Evolutionary conservation across 1,140 invertebrate species (phyloP).

Genomic region (Sycophila sp.): DNA sequence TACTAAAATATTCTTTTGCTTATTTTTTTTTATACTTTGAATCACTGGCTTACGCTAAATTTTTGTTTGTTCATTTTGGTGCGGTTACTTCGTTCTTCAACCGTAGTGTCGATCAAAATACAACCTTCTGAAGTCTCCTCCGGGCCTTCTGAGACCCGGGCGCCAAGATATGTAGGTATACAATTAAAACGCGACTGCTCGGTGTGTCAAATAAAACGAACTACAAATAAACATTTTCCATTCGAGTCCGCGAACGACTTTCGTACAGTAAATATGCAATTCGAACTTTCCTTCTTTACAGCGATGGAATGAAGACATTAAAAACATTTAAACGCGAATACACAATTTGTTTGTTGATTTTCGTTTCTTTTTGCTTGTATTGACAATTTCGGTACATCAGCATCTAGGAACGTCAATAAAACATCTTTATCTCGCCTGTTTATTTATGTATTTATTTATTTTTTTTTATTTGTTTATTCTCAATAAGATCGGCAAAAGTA

Average conservation of each 20-base stretch:
- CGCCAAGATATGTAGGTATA: constrained; percentile 10
- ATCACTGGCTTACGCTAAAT: background rate
- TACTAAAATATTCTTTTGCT: constrained; percentile 33
- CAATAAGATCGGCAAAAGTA: too few relatives aligned
- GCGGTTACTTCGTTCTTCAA: background rate
- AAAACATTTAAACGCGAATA: constrained; percentile 16
- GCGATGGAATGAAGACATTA: constrained; percentile 18
- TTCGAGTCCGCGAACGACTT: background rate
- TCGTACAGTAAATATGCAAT: background rate
- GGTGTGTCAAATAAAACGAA: background rate
- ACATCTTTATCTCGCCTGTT: background rate
- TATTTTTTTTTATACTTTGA: background rate
- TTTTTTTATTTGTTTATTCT: too few relatives aligned
- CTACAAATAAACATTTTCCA: background rate
- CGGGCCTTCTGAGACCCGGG: background rate
- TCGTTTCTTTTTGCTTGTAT: background rate
- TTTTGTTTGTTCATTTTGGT: background rate
- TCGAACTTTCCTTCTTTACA: background rate
- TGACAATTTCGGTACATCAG: background rate
- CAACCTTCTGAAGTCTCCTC: background rate
- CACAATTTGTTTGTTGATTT: background rate
- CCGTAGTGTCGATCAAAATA: background rate
- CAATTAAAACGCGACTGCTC: background rate
- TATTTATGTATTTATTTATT: too few relatives aligned
- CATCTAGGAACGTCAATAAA: constrained; percentile 1